phyloP scores from a whole-genome alignment of 1,140 invertebrate species.

The Cecropterus lyciades region DNA sequence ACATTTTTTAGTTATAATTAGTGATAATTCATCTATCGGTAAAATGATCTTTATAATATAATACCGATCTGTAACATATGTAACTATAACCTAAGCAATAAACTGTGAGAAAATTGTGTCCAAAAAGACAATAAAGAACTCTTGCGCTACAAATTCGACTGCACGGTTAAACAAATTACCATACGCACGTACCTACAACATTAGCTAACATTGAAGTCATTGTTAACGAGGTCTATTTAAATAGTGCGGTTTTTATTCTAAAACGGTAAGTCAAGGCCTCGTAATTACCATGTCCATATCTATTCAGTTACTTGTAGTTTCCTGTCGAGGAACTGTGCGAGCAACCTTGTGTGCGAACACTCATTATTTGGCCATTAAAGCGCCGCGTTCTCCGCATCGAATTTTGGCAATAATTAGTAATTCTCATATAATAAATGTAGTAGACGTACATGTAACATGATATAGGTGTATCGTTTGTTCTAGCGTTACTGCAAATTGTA shows the following conservation, averaged over 20 bases:
- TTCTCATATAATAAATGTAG: background rate
- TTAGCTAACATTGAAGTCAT: constrained; percentile 50
- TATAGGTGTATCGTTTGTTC: too few relatives aligned
- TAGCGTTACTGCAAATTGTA: too few relatives aligned
- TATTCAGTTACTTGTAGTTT: constrained; percentile 74
- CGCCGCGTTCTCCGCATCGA: constrained; percentile 59
- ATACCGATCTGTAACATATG: background rate
- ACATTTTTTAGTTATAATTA: background rate
- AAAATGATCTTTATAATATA: too few relatives aligned
- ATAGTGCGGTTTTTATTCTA: constrained; percentile 75
- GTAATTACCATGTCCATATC: constrained; percentile 79
- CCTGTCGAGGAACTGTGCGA: constrained; percentile 68
- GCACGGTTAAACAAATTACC: constrained; percentile 35
- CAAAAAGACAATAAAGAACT: background rate
- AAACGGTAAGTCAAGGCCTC: constrained; percentile 79
- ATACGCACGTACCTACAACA: constrained; percentile 31
- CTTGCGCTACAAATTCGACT: constrained; percentile 12
- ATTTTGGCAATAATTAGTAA: constrained; percentile 71
- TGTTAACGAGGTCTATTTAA: constrained; percentile 62
- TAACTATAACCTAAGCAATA: background rate
- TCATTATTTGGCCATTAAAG: constrained; percentile 77
- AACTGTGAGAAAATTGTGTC: constrained; percentile 1
- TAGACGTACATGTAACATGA: too few relatives aligned
- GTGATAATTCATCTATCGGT: too few relatives aligned
- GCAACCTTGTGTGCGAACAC: constrained; percentile 70